Base-by-base conservation (phyloP, 37 sponge, comb jelly and placozoan species). In the Haliclona indistincta region DNA sequence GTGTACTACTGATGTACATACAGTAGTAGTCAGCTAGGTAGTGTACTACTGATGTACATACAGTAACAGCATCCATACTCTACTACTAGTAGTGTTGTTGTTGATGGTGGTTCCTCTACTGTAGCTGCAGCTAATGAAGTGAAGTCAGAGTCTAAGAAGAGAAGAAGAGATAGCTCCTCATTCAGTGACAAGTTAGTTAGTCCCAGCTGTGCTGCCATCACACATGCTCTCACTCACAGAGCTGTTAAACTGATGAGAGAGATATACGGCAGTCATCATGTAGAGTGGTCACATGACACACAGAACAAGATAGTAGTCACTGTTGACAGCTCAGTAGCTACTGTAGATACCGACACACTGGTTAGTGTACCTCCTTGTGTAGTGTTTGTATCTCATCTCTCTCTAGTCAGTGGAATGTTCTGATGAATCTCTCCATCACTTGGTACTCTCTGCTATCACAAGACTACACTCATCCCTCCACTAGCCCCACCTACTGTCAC, bases 201-300 rank as follows among this genome's bases (percentile, higher is more conserved):
- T 47, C 51, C 10, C 43, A 51, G 56, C n/a, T 63, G 58, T 58
- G 63, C 71, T 34, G 35, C 54, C 37, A 44, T 54, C 43, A 80
- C 58, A 51, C 63, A 58, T 29, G 39, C 81, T 25, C 61, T 60
- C 43, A 63, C 66, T 39, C 49, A 75, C 67, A 38, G 81, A 41
- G 70, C 84, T 7, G 53, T 81, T 47, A 76, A 76, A 54, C 71
- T 90, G 63, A 78, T 90, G 84, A 61, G 67, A 2, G 91, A 90
- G 72, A 84, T 90, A 85, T 90, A 81, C 84, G 91, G 91, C 5
- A 51, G 66, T 13, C 68, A 84, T 34, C 74, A 76, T 81, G 91
- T 81, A 26, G 72, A 65, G 36, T 79, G 86, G 77, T 85, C 56
- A 35, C 69, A 36, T 20, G 81, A 84, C 23, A 80, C 79, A 34